Base-by-base conservation (phyloP, 2,113 vertebrate genomes). In the Symphodus melops region DNA sequence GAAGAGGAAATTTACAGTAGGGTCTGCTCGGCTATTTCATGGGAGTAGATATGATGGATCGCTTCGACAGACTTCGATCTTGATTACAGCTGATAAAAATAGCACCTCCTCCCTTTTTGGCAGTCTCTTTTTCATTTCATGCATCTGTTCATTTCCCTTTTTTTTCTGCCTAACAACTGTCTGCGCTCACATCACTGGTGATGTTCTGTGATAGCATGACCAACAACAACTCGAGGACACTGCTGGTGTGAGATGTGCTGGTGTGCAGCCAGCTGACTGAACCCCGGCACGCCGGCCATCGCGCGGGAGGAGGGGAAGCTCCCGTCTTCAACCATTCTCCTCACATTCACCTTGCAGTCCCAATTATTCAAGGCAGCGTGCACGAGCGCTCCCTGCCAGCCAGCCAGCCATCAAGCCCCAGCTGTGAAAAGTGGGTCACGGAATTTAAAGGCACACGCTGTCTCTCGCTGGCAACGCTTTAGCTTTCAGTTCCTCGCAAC, bases 341-440 rank as follows among this genome's bases (percentile, higher is more conserved):
- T 90, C 91, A 90, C 90, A 86, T 93, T 89, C 92, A 93, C 91
- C 91, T 92, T 89, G 90, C 90, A 91, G 91, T 92, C 83, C 87
- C 92, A 86, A 89, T 90, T 87, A 89, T 93, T 90, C 88, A 88
- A 89, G 83, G 85, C 85, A 73, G 81, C 66, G 12, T 85, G 90
- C 85, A 83, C 80, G 81, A 85, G 86, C 77, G 28, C 80, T 73
- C 84, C 65, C 79, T 82, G 69, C 84, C 71, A 87, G 77, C 80
- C 77, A 84, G 81, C 46, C 62, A 65, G 62, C 80, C 75, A 84
- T 79, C 46, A 48, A 65, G 62, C 49, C 82, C 86, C 89, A 89
- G 84, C 90, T 85, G 88, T 83, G 78, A 83, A 92, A 95, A 94
- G 85, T 94, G 89, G 93, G 94, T 94, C 93, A 95, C 52, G 61